Percentiles rank a stretch among this genome's conserved stretches.
phyloP scores from a whole-genome alignment of 2,888 invertebrate genomes.

The Pseudanteris insignis region DNA sequence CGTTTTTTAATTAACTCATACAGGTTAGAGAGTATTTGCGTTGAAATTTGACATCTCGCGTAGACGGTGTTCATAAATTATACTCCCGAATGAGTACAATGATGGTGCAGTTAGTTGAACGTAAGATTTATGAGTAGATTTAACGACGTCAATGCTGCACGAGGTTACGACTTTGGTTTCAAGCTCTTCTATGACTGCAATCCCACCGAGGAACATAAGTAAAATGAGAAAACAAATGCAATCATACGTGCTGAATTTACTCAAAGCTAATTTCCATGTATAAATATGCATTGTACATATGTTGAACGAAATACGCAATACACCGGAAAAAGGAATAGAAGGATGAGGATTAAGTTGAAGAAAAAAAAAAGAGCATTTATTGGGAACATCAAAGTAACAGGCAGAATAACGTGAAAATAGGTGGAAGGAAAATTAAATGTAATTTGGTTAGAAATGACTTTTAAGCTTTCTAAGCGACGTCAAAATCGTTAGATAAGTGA shows the following conservation, averaged over 20 bases:
- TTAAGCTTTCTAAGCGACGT: too few relatives aligned
- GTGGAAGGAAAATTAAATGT: not conserved
- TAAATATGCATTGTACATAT: slow-evolving; percentile 5
- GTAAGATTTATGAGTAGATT: slow-evolving; percentile 36
- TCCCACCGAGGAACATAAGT: slow-evolving; percentile 19
- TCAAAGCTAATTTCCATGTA: slow-evolving; percentile 32
- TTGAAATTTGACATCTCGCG: too few relatives aligned
- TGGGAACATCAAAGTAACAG: slow-evolving; percentile 8
- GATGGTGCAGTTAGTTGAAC: too few relatives aligned
- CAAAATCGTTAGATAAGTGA: too few relatives aligned
- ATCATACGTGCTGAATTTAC: slow-evolving; percentile 21
- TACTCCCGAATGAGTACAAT: too few relatives aligned
- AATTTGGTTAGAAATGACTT: too few relatives aligned
- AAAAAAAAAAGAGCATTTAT: slow-evolving; percentile 9
- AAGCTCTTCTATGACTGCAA: slow-evolving; percentile 14
- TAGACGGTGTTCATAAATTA: too few relatives aligned
- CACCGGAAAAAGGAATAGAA: too few relatives aligned
- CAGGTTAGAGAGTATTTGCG: too few relatives aligned
- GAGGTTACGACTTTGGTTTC: slow-evolving; percentile 24
- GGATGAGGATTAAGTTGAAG: too few relatives aligned
- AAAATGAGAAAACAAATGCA: slow-evolving; percentile 29
- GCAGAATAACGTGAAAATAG: not conserved
- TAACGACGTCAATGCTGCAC: slow-evolving; percentile 30
- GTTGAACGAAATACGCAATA: not conserved
- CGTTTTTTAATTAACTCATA: too few relatives aligned